Conservation (phyloP, 2,888 invertebrate species). For the Lasioglossum zephyrum region DNA sequence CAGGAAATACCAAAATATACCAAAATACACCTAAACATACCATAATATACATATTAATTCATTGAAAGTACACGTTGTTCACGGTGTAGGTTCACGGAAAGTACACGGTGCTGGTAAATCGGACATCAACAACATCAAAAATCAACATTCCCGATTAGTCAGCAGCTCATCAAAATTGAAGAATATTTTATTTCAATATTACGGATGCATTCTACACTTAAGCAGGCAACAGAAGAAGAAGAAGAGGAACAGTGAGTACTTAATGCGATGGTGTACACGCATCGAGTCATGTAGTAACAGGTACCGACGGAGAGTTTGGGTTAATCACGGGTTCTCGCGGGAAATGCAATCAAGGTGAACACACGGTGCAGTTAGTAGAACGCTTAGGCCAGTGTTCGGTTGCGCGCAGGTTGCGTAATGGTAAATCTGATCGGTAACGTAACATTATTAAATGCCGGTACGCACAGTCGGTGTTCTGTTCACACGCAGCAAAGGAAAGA, state of each 20-base stretch:
- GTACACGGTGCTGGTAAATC: too few relatives aligned
- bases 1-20: too few relatives aligned
- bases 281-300: neutral
- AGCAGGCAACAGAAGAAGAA: neutral
- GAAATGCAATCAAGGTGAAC: conserved; percentile 22
- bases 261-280: neutral
- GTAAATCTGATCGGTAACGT: conserved; percentile 5
- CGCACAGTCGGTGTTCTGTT: conserved; percentile 55
- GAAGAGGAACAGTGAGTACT: neutral
- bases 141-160: neutral
- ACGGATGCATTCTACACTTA: neutral
- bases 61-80: too few relatives aligned
- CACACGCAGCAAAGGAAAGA: conserved; percentile 46
- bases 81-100: too few relatives aligned
- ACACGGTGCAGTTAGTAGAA: conserved; percentile 27
- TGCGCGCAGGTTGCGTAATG: conserved; percentile 51
- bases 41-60: too few relatives aligned
- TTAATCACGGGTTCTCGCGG: conserved; percentile 1
- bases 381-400: conserved; percentile 10
- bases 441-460: conserved; percentile 37
- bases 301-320: neutral
- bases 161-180: neutral
- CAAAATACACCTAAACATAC: too few relatives aligned
- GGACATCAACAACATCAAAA: too few relatives aligned
- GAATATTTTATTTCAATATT: neutral